Percentiles rank a stretch among this genome's conserved stretches.
These are phyloP conservation scores for Tichodroma muraria DNA, from an alignment of 2,113 vertebrate species.

Conservation along the genomic window DNA sequence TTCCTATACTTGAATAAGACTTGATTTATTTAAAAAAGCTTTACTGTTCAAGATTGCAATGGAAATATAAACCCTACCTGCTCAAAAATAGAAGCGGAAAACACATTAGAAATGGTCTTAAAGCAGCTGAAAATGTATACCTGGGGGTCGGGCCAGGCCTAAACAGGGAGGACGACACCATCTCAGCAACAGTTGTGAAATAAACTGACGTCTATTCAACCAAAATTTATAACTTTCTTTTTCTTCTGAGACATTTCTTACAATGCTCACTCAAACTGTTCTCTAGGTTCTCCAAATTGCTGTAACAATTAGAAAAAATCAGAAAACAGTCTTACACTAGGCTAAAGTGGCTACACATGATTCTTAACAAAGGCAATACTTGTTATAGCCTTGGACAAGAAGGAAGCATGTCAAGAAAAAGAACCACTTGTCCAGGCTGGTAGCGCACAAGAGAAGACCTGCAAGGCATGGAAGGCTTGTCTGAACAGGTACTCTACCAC, in stretches of 20 bases:
- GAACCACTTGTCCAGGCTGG: background rate
- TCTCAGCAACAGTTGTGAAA: background rate
- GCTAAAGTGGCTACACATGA: background rate
- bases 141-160: rapidly evolving
- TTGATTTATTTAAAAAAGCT: background rate
- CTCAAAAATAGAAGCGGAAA: background rate
- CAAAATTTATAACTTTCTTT: background rate
- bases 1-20: background rate
- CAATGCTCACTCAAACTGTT: no score
- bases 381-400: background rate
- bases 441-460: background rate
- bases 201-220: background rate
- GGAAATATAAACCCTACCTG: background rate
- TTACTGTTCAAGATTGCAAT: background rate
- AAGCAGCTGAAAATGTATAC: background rate
- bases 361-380: background rate
- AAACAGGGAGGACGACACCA: background rate
- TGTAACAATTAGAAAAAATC: background rate
- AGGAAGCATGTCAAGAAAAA: background rate
- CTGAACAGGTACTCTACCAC: background rate
- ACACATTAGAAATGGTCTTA: background rate
- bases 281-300: background rate
- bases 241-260: background rate
- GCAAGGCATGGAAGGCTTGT: background rate
- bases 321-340: background rate